Conservation (phyloP, 2,113 vertebrate species). For the Gyps fulvus region DNA sequence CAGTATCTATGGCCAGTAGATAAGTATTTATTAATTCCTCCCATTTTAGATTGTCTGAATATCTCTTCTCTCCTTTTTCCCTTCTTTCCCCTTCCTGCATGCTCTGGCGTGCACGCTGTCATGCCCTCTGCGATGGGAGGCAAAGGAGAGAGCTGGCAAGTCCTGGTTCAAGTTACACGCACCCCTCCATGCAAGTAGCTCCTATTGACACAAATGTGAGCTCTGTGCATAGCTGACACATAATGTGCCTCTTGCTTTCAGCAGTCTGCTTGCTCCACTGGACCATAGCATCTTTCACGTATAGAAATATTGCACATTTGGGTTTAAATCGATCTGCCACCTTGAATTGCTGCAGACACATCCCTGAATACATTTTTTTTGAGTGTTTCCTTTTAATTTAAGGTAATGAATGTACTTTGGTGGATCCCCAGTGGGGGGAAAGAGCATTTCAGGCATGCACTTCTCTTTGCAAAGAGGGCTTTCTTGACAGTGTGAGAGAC, state of each 20-base stretch:
- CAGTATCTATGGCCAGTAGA: neutral
- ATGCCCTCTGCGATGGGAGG: neutral
- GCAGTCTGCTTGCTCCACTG: neutral
- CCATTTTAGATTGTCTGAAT: neutral
- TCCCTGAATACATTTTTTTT: neutral
- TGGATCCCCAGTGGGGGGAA: neutral
- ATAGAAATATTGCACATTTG: neutral
- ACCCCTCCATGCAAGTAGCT: neutral
- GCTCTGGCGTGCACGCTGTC: rapidly evolving
- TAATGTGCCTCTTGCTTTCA: neutral
- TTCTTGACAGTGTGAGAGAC: neutral
- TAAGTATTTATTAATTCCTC: neutral
- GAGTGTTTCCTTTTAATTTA: slow-evolving; percentile 11
- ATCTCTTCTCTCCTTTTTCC: neutral
- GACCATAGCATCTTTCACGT: neutral
- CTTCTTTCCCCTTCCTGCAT: neutral
- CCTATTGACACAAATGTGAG: neutral
- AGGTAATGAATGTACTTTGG: neutral
- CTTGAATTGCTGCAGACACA: neutral
- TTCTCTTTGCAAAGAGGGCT: neutral
- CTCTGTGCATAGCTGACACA: neutral
- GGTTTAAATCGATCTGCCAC: neutral
- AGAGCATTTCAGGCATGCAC: neutral
- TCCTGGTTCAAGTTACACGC: rapidly evolving
- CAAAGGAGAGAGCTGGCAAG: neutral